Base-by-base conservation (phyloP, 37 sponge, comb jelly and placozoan genomes). In the Haliclona indistincta region DNA sequence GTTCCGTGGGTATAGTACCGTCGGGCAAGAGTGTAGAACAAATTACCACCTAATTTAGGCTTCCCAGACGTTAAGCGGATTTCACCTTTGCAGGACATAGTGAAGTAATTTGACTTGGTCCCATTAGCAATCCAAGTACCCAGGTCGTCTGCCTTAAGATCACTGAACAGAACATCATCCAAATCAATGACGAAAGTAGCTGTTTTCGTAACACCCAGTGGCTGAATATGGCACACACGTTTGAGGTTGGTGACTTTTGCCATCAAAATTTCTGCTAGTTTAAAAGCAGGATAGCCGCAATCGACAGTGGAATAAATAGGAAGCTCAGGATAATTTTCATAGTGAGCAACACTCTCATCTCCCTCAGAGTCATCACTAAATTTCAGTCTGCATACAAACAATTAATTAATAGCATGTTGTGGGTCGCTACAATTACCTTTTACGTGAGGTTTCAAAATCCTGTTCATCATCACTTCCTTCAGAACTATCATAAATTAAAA, bases 61-160 rank as follows among this genome's bases (percentile, higher is more conserved):
- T 65, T 65, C 4, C 38, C 4, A 4, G 30, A 4, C 6, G 67
- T 5, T 34, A 34, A 36, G 20, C 6, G 22, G n/a, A 65, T 65
- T 32, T 5, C 5, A 36, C 67, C 67, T 36, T 28, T 34, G 30
- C 38, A n/a, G 4, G 35, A 65, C 36, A 65, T 6, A 22, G 36
- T 36, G 38, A 52, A 73, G 34, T 69, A 43, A 35, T 55, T 73
- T 54, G 61, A 37, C 45, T 73, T 75, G 35, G 76, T 75, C 13
- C 76, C 64, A 39, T 32, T 75, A n/a, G 41, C 23, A 25, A n/a
- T 61, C 76, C 76, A 75, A 39, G 43, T 20, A n/a, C 76, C 76
- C 28, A 75, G 26, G 64, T 75, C 76, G 34, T 75, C 76, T 2
- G 58, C 56, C 38, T 54, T 75, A 7, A 75, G 43, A 61, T 75